Percentiles rank a stretch among this genome's conserved stretches.
Conservation (phyloP, 2,113 vertebrate species). For the Nematolebias whitei region DNA sequence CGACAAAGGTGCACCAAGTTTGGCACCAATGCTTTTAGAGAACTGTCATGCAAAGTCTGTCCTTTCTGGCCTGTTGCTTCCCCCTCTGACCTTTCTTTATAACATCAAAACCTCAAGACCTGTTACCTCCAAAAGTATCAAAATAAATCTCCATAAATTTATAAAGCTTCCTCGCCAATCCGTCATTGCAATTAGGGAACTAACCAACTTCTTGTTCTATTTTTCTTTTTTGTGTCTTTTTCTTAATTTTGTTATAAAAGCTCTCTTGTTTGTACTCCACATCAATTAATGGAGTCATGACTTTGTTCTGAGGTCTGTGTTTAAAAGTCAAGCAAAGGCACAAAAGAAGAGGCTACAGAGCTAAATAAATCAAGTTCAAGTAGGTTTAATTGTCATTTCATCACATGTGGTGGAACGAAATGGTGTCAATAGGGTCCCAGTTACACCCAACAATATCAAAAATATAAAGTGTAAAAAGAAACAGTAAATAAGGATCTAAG, state of each 20-base stretch:
- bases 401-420: too few species aligned
- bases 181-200: too few species aligned
- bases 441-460: too few species aligned
- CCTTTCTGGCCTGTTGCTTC: conserved; percentile 6
- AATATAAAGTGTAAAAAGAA: too few species aligned
- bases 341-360: conserved; percentile 25
- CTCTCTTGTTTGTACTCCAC: not conserved
- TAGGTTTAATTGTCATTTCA: too few species aligned
- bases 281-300: conserved; percentile 16
- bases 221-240: not conserved
- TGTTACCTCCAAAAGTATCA: not conserved
- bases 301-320: conserved; percentile 35
- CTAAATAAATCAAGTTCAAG: too few species aligned
- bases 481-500: too few species aligned
- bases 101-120: not conserved
- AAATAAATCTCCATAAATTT: conserved; percentile 19
- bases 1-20: not conserved
- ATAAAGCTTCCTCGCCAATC: too few species aligned
- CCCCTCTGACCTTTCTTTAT: not conserved
- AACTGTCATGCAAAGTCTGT: not conserved
- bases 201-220: conserved; percentile 6
- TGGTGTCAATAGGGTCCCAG: too few species aligned
- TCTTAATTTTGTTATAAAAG: not conserved
- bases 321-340: conserved; percentile 32
- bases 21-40: not conserved